Conservation (phyloP, 92 coral and sea anemone genomes). For the Zoanthus gigantus region DNA sequence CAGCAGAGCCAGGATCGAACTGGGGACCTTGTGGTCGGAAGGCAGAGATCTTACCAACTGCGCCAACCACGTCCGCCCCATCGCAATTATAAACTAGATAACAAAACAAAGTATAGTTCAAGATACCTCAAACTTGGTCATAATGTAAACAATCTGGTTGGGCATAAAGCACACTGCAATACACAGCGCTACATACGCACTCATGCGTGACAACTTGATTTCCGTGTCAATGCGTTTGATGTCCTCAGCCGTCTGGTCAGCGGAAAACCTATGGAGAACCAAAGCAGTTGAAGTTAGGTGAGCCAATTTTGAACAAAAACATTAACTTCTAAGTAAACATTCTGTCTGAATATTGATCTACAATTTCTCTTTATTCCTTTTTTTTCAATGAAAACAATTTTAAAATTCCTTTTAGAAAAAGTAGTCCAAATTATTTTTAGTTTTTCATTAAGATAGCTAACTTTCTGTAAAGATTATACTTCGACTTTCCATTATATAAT, state of each 20-base stretch:
- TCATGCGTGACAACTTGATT: conserved; percentile 40
- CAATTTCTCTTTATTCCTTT: not conserved
- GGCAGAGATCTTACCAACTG: no score
- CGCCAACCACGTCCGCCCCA: no score
- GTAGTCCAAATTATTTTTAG: no score
- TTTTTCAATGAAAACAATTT: no score
- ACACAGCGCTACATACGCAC: conserved; percentile 32
- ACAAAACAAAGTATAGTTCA: not conserved
- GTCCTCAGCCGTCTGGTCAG: conserved; percentile 33
- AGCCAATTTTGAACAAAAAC: not conserved
- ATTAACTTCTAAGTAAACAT: not conserved
- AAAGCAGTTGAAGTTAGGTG: not conserved
- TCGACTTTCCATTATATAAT: no score
- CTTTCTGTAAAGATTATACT: no score
- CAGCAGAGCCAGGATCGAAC: no score
- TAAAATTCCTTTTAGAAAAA: no score
- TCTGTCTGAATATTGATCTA: not conserved
- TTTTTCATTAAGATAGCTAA: no score
- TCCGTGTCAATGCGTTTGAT: not conserved
- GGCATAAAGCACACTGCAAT: conserved; percentile 27
- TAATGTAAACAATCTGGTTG: conserved; percentile 27
- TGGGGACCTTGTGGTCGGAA: no score
- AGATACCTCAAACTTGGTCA: conserved; percentile 30
- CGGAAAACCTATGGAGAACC: not conserved
- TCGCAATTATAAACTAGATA: not conserved